phyloP scores from a whole-genome alignment of 2,797 vertebrate genomes.

The Epinephelus malabaricus region DNA sequence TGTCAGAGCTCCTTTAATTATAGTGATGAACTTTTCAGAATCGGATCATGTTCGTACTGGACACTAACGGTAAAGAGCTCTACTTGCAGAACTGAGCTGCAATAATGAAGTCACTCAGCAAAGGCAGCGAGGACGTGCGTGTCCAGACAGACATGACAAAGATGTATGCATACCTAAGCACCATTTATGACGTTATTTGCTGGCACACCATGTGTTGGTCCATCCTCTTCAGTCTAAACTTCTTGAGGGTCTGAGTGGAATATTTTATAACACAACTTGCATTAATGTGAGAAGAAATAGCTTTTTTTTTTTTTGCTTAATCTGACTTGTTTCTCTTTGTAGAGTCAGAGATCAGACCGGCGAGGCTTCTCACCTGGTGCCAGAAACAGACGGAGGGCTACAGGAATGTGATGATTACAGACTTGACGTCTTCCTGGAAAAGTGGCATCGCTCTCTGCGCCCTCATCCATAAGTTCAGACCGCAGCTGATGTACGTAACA shows the following conservation, averaged over 20 bases:
- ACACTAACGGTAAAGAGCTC: slow-evolving; percentile 10
- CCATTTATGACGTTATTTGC: slow-evolving; percentile 23
- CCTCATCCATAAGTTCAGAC: slow-evolving; percentile 95
- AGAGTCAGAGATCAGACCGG: slow-evolving; percentile 94
- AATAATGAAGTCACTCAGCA: slow-evolving; percentile 23
- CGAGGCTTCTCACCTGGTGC: slow-evolving; percentile 95
- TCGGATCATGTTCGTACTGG: neutral
- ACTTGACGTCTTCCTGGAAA: slow-evolving; percentile 93
- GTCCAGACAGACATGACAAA: slow-evolving; percentile 46
- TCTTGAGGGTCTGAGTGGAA: neutral
- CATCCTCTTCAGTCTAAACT: slow-evolving; percentile 9
- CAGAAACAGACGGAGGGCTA: slow-evolving; percentile 96
- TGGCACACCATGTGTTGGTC: slow-evolving; percentile 6
- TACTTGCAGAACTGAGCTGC: slow-evolving; percentile 7
- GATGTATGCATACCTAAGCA: slow-evolving; percentile 41
- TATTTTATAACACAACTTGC: neutral
- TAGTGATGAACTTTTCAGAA: slow-evolving; percentile 13
- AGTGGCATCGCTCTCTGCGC: slow-evolving; percentile 94
- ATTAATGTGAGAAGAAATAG: neutral
- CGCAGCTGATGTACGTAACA: slow-evolving; percentile 92
- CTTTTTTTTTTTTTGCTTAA: neutral
- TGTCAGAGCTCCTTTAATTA: no score
- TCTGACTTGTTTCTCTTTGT: slow-evolving; percentile 38
- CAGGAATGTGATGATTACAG: slow-evolving; percentile 88
- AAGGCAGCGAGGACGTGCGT: slow-evolving; percentile 13